phyloP scores from a whole-genome alignment of 2,888 invertebrate species.

The Thereva nobilitata region DNA sequence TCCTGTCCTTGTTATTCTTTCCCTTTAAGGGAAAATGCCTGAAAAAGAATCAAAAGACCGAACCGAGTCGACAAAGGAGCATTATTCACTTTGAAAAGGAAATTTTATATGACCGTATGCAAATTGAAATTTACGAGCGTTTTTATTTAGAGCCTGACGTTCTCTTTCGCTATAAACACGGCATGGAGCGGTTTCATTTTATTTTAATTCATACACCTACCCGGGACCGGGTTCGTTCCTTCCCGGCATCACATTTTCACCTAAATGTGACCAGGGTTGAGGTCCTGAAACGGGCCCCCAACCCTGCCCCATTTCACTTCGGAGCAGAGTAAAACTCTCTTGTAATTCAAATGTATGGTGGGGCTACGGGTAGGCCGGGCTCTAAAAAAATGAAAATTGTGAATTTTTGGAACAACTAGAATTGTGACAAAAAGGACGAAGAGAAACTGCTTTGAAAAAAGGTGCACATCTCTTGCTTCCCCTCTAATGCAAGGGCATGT shows the following conservation, averaged over 20 bases:
- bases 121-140: constrained; percentile 36
- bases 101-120: constrained; percentile 35
- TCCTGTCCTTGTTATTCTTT: constrained; percentile 32
- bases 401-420: constrained; percentile 28
- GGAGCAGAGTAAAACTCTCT: constrained; percentile 8
- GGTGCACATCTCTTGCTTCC: constrained; percentile 15
- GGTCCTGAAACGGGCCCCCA: background rate
- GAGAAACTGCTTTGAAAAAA: constrained; percentile 22
- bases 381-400: constrained; percentile 26
- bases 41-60: constrained; percentile 22
- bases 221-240: background rate
- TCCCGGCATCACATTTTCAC: background rate
- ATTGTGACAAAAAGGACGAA: constrained; percentile 26
- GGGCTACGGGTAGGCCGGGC: constrained; percentile 7
- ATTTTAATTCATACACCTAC: constrained; percentile 34
- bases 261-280: constrained; percentile 21
- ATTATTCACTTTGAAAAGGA: constrained; percentile 35
- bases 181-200: constrained; percentile 32
- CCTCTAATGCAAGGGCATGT: constrained; percentile 7
- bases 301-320: constrained; percentile 14
- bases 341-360: constrained; percentile 13
- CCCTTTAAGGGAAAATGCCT: constrained; percentile 14
- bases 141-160: constrained; percentile 33
- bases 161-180: constrained; percentile 26
- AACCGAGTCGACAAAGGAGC: constrained; percentile 19